phyloP scores from a whole-genome alignment of 2,888 invertebrate genomes.

The Heliconius hortense region DNA sequence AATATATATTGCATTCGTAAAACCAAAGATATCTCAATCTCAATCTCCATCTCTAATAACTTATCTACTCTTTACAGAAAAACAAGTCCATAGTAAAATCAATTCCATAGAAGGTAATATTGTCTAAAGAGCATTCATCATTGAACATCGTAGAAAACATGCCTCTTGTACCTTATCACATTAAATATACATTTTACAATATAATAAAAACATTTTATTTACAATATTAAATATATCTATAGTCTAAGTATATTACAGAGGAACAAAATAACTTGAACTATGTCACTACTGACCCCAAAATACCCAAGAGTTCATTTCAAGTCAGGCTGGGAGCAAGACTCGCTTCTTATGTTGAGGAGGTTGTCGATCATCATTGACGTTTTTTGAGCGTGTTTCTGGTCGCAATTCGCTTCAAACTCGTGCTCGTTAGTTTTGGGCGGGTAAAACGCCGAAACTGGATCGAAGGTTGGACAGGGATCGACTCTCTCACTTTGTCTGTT shows the following conservation, averaged over 20 bases:
- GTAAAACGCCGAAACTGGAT: constrained; percentile 75
- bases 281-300: constrained; percentile 69
- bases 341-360: constrained; percentile 65
- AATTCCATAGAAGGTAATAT: constrained; percentile 47
- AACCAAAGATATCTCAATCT: constrained; percentile 50
- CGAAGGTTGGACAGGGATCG: constrained; percentile 68
- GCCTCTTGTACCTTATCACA: constrained; percentile 58
- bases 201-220: constrained; percentile 79
- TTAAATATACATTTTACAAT: constrained; percentile 71
- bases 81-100: constrained; percentile 38
- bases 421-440: constrained; percentile 66
- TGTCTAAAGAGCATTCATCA: constrained; percentile 40
- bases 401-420: constrained; percentile 52
- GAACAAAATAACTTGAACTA: constrained; percentile 79
- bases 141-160: constrained; percentile 65
- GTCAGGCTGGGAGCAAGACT: constrained; percentile 65
- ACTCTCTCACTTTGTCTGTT: constrained; percentile 69
- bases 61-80: constrained; percentile 26
- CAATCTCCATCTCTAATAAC: constrained; percentile 39
- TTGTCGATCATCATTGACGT: constrained; percentile 75
- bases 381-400: constrained; percentile 70
- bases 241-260: constrained; percentile 75
- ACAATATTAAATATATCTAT: constrained; percentile 75
- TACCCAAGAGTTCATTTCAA: constrained; percentile 60
- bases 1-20: constrained; percentile 49